These are phyloP conservation scores for Pseudomyrmex cubaensis DNA, from an alignment of 1,140 invertebrate species.

Conservation along the genomic window DNA sequence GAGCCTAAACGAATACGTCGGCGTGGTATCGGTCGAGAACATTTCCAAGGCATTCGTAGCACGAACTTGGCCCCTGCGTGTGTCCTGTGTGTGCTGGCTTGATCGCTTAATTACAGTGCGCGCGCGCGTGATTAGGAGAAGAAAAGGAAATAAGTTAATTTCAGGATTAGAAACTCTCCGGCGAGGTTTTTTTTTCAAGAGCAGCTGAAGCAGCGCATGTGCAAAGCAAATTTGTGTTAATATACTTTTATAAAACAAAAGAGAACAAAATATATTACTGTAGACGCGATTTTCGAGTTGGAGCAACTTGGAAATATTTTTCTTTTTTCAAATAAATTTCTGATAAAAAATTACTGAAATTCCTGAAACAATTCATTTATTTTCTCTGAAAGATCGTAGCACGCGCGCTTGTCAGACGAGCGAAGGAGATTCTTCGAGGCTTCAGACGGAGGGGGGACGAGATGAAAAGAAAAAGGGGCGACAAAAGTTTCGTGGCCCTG, in stretches of 20 bases:
- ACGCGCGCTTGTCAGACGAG: slow-evolving; percentile 54
- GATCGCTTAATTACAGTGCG: slow-evolving; percentile 66
- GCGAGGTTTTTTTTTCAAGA: background rate
- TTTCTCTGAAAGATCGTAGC: slow-evolving; percentile 63
- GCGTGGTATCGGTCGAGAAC: slow-evolving; percentile 26
- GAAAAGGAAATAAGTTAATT: slow-evolving; percentile 62
- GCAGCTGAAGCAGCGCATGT: background rate
- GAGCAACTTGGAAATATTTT: too few species aligned
- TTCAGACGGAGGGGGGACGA: slow-evolving; percentile 15
- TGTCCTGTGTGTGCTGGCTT: slow-evolving; percentile 58
- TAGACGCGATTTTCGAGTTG: too few species aligned
- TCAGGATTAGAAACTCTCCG: slow-evolving; percentile 57
- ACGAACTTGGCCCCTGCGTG: slow-evolving; percentile 39
- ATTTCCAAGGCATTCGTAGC: slow-evolving; percentile 20
- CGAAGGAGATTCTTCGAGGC: slow-evolving; percentile 39
- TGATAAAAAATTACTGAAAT: slow-evolving; percentile 21
- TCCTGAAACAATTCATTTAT: slow-evolving; percentile 62
- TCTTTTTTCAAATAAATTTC: background rate
- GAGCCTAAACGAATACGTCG: background rate
- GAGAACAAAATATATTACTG: too few species aligned
- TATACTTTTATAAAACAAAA: background rate
- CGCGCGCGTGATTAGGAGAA: slow-evolving; percentile 20
- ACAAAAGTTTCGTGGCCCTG: slow-evolving; percentile 71
- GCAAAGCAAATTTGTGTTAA: background rate
- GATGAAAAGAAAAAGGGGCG: slow-evolving; percentile 59